Conservation (phyloP, 2,888 invertebrate species). For the Marronus borbonicus region DNA sequence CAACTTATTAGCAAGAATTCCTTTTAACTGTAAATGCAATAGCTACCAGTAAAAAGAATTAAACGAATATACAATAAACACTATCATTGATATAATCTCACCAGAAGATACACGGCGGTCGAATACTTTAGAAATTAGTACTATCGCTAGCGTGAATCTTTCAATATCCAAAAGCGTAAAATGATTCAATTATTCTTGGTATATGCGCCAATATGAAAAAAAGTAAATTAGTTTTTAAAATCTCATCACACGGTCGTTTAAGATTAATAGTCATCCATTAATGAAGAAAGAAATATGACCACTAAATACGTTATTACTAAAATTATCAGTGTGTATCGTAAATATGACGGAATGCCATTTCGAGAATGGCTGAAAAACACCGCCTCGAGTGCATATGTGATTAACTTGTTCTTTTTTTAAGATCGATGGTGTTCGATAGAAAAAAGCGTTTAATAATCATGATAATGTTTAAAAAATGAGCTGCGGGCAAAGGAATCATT, state of each 20-base stretch:
- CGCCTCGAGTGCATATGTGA: constrained; percentile 11
- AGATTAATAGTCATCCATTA: constrained; percentile 15
- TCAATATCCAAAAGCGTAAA: not conserved
- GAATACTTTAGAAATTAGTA: too few species aligned
- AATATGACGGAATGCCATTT: constrained; percentile 11
- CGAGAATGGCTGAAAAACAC: constrained; percentile 4
- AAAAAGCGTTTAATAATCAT: not conserved
- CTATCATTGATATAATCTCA: too few species aligned
- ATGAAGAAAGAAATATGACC: constrained; percentile 4
- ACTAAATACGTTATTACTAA: constrained; percentile 3
- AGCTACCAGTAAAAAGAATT: too few species aligned
- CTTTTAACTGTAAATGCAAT: too few species aligned
- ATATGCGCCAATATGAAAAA: not conserved
- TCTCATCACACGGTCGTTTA: constrained; percentile 29
- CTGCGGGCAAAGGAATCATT: not conserved
- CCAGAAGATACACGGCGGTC: too few species aligned
- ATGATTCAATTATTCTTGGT: constrained; percentile 15
- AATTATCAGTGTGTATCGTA: constrained; percentile 7
- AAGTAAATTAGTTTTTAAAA: constrained; percentile 31
- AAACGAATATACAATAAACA: too few species aligned
- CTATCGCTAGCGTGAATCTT: too few species aligned
- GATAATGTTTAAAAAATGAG: not conserved
- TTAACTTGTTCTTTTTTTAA: constrained; percentile 18
- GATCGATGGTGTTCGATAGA: not conserved
- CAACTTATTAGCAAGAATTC: too few species aligned